These are phyloP conservation scores for Hyposmocoma kahamanoa DNA, from an alignment of 1,140 invertebrate species.

Conservation along the genomic window DNA sequence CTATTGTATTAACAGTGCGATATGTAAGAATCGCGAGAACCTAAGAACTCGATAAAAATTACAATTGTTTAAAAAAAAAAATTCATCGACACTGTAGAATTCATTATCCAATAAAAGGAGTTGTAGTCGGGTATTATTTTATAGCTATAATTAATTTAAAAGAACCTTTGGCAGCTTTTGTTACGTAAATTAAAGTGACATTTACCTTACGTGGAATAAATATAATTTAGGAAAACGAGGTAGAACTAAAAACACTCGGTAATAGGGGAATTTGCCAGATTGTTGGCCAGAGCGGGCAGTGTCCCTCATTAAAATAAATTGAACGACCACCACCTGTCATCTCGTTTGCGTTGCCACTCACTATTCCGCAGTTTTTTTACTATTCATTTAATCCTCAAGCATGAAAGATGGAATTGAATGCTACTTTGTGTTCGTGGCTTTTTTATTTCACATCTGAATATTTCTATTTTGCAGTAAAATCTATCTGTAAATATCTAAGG, in stretches of 20 bases:
- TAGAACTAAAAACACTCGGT: background rate
- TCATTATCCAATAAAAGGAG: too few species aligned
- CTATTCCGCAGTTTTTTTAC: background rate
- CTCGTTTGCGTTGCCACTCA: background rate
- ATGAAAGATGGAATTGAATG: too few species aligned
- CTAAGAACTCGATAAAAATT: too few species aligned
- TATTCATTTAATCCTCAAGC: too few species aligned
- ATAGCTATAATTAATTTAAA: background rate
- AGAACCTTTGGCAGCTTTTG: background rate
- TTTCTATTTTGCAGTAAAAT: background rate
- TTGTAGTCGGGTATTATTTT: background rate
- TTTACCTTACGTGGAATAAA: too few species aligned
- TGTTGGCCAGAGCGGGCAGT: too few species aligned
- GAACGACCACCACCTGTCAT: conserved; percentile 8
- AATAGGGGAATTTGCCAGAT: background rate
- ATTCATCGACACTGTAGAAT: too few species aligned
- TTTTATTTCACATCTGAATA: background rate
- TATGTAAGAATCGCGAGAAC: too few species aligned
- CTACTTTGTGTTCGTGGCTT: background rate
- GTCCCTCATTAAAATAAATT: conserved; percentile 25
- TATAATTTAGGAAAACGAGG: background rate
- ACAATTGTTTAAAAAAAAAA: too few species aligned
- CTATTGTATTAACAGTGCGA: too few species aligned
- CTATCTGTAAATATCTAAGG: background rate
- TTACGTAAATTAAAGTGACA: background rate